Evolutionary conservation across 92 coral and sea anemone species (phyloP).

Genomic region (Siderastrea siderea): DNA sequence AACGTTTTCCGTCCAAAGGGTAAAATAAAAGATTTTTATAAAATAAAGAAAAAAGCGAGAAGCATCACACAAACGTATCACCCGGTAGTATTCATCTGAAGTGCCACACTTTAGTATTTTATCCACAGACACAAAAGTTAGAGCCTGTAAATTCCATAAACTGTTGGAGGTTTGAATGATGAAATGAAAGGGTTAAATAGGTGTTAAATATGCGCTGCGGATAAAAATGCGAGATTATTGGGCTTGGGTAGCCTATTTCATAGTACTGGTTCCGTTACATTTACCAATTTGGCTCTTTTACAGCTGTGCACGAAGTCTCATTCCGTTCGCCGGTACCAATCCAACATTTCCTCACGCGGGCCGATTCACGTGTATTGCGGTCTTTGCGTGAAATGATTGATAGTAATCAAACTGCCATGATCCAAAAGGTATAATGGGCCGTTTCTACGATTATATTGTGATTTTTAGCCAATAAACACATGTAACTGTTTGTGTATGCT

Average conservation of each 20-base stretch:
- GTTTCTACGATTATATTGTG: background rate
- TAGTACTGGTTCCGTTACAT: no score
- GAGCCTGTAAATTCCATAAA: background rate
- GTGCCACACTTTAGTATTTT: background rate
- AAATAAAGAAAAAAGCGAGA: background rate
- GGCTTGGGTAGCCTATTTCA: no score
- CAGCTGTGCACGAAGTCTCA: background rate
- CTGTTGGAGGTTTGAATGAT: background rate
- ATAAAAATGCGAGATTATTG: background rate
- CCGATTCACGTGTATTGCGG: background rate
- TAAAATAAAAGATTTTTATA: background rate
- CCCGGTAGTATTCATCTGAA: background rate
- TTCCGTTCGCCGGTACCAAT: constrained; percentile 15
- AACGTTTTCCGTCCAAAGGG: background rate
- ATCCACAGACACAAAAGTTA: background rate
- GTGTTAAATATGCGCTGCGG: background rate
- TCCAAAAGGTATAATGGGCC: constrained; percentile 6
- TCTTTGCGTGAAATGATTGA: constrained; percentile 21
- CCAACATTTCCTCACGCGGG: constrained; percentile 9
- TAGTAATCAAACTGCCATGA: constrained; percentile 10
- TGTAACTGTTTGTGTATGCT: constrained; percentile 16
- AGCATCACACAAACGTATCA: background rate
- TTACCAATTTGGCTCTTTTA: no score
- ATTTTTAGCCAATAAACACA: constrained; percentile 1
- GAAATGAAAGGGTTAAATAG: background rate